These are phyloP conservation scores for Mergus octosetaceus DNA, from an alignment of 2,797 vertebrate genomes.

Conservation along the genomic window DNA sequence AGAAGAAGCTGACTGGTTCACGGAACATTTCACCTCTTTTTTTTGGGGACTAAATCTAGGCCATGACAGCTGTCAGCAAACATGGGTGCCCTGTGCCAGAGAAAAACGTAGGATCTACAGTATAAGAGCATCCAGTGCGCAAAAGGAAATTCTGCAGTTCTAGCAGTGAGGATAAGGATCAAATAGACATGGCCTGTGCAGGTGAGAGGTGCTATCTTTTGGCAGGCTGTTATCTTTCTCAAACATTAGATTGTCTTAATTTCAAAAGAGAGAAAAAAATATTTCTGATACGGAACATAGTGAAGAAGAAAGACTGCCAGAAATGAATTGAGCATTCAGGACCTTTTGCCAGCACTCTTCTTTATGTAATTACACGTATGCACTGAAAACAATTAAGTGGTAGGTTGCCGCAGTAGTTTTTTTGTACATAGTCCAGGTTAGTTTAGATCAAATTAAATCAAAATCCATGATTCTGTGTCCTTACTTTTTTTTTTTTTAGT, in stretches of 20 bases:
- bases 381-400: not conserved
- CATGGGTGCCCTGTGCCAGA: fast-evolving
- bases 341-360: not conserved
- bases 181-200: not conserved
- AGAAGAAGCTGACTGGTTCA: not conserved
- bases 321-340: not conserved
- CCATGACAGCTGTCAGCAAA: not conserved
- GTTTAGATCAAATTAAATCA: not conserved
- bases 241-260: not conserved
- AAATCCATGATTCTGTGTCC: not conserved
- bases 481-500: too few relatives aligned
- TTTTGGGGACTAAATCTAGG: not conserved
- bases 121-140: not conserved
- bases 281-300: not conserved
- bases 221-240: not conserved
- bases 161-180: not conserved
- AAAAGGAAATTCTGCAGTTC: not conserved
- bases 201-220: not conserved
- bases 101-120: not conserved
- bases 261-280: not conserved
- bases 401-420: not conserved
- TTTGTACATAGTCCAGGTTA: not conserved
- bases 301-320: not conserved
- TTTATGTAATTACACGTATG: not conserved
- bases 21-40: not conserved